Evolutionary conservation across 2,888 invertebrate species (phyloP).

Genomic region (Caenorhabditis doughertyi): DNA sequence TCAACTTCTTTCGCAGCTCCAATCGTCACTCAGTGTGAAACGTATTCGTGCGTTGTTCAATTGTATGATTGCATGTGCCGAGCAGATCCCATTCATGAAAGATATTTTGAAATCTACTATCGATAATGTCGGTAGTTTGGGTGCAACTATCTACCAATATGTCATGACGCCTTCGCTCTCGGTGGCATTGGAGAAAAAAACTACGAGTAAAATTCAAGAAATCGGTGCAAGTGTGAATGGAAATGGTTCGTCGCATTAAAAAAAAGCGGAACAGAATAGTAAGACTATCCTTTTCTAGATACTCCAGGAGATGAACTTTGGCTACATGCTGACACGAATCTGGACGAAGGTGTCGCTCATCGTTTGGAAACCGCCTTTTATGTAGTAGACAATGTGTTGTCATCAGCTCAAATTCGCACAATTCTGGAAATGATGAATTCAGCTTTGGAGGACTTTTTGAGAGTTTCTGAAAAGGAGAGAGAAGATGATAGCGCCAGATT

Average conservation of each 20-base stretch:
- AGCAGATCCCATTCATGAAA: constrained; percentile 21
- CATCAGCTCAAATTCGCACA: constrained; percentile 12
- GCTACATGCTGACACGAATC: constrained; percentile 22
- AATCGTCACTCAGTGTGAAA: constrained; percentile 11
- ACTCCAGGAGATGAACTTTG: constrained; percentile 30
- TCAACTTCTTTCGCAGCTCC: constrained; percentile 25
- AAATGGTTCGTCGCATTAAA: not conserved
- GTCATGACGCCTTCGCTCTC: constrained; percentile 34
- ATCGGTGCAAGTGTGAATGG: constrained; percentile 36
- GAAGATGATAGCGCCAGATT: constrained; percentile 47
- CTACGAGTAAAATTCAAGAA: constrained; percentile 35
- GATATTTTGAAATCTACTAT: constrained; percentile 34
- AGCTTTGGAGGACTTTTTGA: constrained; percentile 46
- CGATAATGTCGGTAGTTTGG: constrained; percentile 32
- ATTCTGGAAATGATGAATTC: constrained; percentile 50
- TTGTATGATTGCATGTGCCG: constrained; percentile 27
- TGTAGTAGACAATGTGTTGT: constrained; percentile 16
- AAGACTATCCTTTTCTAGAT: constrained; percentile 18
- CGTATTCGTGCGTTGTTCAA: constrained; percentile 15
- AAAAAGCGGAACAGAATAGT: too few species aligned
- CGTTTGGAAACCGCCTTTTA: constrained; percentile 38
- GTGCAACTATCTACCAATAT: constrained; percentile 31
- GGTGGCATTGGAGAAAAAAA: constrained; percentile 6
- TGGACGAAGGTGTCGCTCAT: constrained; percentile 16
- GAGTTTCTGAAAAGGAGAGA: constrained; percentile 41